Evolutionary conservation across 1,140 invertebrate genomes (phyloP).

Genomic region (Adoxophyes honmai): DNA sequence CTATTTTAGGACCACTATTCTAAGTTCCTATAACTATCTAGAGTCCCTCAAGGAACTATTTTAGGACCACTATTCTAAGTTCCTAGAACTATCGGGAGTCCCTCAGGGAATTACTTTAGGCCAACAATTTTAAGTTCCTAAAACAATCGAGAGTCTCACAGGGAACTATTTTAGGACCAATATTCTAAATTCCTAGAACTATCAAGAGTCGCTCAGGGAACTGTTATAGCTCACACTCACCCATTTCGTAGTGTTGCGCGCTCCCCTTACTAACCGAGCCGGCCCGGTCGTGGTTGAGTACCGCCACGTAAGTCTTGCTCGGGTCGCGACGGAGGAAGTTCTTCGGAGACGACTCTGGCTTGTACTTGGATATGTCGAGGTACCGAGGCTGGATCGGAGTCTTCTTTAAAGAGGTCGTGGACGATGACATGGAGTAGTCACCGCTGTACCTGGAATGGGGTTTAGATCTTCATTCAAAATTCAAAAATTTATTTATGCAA

Average conservation of each 20-base stretch:
- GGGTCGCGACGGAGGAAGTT: conserved; percentile 78
- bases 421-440: conserved; percentile 73
- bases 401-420: conserved; percentile 64
- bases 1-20: too few relatives aligned
- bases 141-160: too few relatives aligned
- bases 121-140: too few relatives aligned
- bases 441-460: conserved; percentile 64
- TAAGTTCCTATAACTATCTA: too few relatives aligned
- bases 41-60: too few relatives aligned
- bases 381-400: conserved; percentile 70
- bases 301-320: conserved; percentile 77
- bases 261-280: conserved; percentile 46
- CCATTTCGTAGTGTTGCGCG: conserved; percentile 64
- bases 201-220: too few relatives aligned
- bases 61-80: too few relatives aligned
- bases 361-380: conserved; percentile 79
- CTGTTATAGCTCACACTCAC: conserved; percentile 32
- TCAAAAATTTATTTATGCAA: too few relatives aligned
- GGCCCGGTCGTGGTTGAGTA: conserved; percentile 38
- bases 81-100: too few relatives aligned
- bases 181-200: too few relatives aligned
- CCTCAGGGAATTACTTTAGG: too few relatives aligned
- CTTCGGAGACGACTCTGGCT: conserved; percentile 67
- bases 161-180: too few relatives aligned
- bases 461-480: not conserved